Percentiles rank a stretch among this genome's conserved stretches.
phyloP scores from a whole-genome alignment of 2,113 vertebrate genomes.

The Colaptes auratus region DNA sequence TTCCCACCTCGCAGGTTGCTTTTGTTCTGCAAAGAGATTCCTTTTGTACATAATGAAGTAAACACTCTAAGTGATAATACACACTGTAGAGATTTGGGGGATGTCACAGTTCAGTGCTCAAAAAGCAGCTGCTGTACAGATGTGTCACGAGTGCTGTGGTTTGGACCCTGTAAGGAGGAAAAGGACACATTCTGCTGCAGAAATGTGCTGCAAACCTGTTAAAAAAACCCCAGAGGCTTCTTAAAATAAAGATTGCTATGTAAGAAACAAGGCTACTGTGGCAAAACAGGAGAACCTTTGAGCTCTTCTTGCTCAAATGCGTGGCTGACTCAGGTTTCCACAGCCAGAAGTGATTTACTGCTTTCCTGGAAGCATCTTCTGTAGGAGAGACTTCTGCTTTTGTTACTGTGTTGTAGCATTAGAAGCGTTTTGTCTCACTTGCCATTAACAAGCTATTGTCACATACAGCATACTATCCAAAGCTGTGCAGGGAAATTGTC shows the following conservation, averaged over 20 bases:
- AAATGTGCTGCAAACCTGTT: background rate
- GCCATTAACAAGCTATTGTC: background rate
- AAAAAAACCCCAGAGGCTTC: too few relatives aligned
- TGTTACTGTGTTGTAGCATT: background rate
- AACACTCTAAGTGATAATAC: background rate
- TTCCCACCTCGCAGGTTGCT: fast-evolving
- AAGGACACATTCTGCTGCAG: background rate
- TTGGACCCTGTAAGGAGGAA: background rate
- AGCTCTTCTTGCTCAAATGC: background rate
- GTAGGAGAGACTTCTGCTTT: background rate
- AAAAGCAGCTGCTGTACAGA: background rate
- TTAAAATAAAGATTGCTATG: background rate
- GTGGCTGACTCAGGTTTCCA: background rate
- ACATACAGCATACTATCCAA: background rate
- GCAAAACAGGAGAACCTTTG: background rate
- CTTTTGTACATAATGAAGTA: background rate
- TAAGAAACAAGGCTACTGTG: background rate
- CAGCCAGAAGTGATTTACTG: background rate
- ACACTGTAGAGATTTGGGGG: background rate
- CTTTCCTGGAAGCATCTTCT: background rate
- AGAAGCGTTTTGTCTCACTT: background rate
- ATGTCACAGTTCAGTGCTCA: background rate
- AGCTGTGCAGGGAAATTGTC: background rate
- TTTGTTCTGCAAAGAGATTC: background rate
- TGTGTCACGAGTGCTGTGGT: background rate